These are phyloP conservation scores for Etheostoma perlongum DNA, from an alignment of 2,797 vertebrate genomes.

Conservation along the genomic window DNA sequence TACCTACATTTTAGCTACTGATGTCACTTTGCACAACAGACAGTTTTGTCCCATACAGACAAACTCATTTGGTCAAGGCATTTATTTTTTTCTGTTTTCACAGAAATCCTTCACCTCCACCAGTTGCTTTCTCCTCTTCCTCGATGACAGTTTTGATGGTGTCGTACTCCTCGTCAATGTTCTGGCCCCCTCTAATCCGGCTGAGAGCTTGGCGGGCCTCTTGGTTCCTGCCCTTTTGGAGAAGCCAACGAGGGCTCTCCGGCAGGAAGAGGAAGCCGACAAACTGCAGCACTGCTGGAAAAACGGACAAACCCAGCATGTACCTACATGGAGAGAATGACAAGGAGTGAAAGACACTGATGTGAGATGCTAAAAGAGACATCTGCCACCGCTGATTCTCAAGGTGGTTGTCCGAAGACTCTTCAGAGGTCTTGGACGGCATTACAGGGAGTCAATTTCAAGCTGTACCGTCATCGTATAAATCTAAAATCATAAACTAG, in stretches of 20 bases:
- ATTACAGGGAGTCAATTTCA: neutral
- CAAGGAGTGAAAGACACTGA: neutral
- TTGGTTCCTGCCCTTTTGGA: slow-evolving; percentile 91
- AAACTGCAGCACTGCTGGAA: slow-evolving; percentile 93
- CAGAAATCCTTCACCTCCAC: slow-evolving; percentile 80
- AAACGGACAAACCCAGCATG: slow-evolving; percentile 93
- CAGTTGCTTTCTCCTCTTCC: slow-evolving; percentile 89
- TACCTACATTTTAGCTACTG: no score
- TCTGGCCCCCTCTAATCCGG: slow-evolving; percentile 88
- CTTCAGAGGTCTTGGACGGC: neutral
- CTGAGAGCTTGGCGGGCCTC: slow-evolving; percentile 89
- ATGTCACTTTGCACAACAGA: neutral
- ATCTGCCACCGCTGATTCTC: neutral
- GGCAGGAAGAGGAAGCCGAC: slow-evolving; percentile 95
- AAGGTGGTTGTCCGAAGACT: neutral
- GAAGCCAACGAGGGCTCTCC: slow-evolving; percentile 97
- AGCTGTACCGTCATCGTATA: no score
- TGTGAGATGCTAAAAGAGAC: no score
- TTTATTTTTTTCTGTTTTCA: neutral
- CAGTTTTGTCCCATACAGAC: neutral
- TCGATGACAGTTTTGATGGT: slow-evolving; percentile 91
- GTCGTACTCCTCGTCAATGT: slow-evolving; percentile 91
- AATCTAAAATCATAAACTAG: neutral
- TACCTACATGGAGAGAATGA: slow-evolving; percentile 81
- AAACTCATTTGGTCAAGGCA: neutral